Percentiles rank a stretch among this genome's conserved stretches.
These are phyloP conservation scores for Cyclophora albipunctata DNA, from an alignment of 2,888 invertebrate species.

Conservation along the genomic window DNA sequence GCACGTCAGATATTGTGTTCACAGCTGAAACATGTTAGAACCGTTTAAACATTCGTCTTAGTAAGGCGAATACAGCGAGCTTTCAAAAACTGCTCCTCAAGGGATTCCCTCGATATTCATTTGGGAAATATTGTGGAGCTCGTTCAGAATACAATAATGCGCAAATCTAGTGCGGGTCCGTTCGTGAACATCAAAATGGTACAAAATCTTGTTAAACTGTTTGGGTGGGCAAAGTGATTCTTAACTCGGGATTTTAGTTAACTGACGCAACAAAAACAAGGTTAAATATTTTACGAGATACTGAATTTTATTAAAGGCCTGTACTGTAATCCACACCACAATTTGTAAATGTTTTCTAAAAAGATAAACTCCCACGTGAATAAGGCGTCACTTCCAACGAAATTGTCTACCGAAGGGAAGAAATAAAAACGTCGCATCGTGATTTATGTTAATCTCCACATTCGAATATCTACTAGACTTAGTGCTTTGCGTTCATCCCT, in stretches of 20 bases:
- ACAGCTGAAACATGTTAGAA: too few relatives aligned
- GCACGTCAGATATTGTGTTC: too few relatives aligned
- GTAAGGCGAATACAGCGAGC: too few relatives aligned
- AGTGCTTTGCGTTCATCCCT: constrained; percentile 25
- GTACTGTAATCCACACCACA: constrained; percentile 8
- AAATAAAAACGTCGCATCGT: constrained; percentile 27
- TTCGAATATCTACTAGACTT: constrained; percentile 22
- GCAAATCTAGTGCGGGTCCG: constrained; percentile 29
- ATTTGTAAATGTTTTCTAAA: constrained; percentile 14
- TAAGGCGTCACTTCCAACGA: constrained; percentile 20
- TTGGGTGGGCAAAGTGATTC: constrained; percentile 16
- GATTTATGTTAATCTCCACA: constrained; percentile 31
- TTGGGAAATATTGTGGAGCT: constrained; percentile 45
- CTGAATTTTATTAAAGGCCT: constrained; percentile 3
- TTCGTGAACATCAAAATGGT: constrained; percentile 27
- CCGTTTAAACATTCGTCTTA: too few relatives aligned
- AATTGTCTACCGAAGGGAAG: constrained; percentile 23
- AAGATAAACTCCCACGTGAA: constrained; percentile 13
- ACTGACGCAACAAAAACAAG: constrained; percentile 11
- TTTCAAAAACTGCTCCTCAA: constrained; percentile 48
- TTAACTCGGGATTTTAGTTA: constrained; percentile 14
- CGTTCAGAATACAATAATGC: constrained; percentile 42
- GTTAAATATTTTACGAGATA: constrained; percentile 10
- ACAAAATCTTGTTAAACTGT: constrained; percentile 18
- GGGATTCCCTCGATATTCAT: constrained; percentile 46